Evolutionary conservation across 2,113 vertebrate species (phyloP).

Genomic region (Neoarius graeffei): DNA sequence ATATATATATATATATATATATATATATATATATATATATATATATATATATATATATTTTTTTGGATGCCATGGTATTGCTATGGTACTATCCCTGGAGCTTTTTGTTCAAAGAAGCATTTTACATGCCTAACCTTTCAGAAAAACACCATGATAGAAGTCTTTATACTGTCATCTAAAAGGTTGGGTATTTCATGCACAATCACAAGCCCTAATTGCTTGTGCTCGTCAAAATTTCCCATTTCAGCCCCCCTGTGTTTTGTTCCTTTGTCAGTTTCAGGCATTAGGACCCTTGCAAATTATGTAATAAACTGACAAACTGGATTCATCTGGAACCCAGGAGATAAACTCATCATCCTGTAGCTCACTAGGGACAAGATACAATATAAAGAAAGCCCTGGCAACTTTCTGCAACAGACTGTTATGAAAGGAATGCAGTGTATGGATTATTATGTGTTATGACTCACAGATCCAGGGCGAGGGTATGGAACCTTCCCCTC

Average conservation of each 20-base stretch:
- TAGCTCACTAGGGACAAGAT: neutral
- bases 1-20: too few species aligned
- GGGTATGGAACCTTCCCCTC: constrained; percentile 94
- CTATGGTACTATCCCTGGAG: neutral
- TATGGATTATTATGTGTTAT: neutral
- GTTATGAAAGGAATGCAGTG: neutral
- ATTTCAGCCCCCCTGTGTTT: neutral
- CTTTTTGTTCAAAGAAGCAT: neutral
- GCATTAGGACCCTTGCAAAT: neutral
- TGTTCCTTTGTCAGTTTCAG: neutral
- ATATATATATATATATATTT: too few species aligned
- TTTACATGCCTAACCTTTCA: constrained; percentile 32
- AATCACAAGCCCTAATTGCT: constrained; percentile 20
- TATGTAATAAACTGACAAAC: neutral
- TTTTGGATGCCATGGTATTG: neutral
- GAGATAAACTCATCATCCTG: constrained; percentile 14
- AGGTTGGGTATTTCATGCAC: constrained; percentile 38
- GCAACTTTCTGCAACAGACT: neutral
- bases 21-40: too few species aligned
- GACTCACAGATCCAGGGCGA: constrained; percentile 93
- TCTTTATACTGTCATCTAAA: constrained; percentile 30
- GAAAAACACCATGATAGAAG: constrained; percentile 29
- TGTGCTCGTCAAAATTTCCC: neutral
- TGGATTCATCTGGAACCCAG: neutral
- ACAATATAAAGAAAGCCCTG: neutral